Base-by-base conservation (phyloP, 2,888 invertebrate genomes). In the Oegoconia quadripuncta region DNA sequence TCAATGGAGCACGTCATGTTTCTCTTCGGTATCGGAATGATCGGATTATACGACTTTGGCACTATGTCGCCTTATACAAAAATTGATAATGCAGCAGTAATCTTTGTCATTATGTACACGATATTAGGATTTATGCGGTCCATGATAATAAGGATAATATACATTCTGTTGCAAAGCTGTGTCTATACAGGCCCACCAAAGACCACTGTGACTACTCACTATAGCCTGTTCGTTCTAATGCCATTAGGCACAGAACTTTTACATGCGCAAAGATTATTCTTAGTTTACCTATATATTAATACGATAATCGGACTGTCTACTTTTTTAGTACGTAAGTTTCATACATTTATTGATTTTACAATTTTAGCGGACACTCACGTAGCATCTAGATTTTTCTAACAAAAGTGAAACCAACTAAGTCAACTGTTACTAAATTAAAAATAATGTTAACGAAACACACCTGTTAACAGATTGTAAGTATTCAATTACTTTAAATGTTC, bases 41-140 rank as follows among this genome's bases (percentile, higher is more conserved):
- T 82, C 18, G 78, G 78, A 4, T 51, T 74, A 8, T 73, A 74
- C 36, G 81, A 83, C 47, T 75, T 74, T 35, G 71, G 67, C 1
- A 55, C 56, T 0, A 60, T 77, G 44, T 80, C 79, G 0, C 61
- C 76, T 0, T 73, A 51, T 34, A 77, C 67, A 1, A 74, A 75
- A 73, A 52, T 74, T 3, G 82, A 83, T 39, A 82, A 73, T 13
- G 74, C 79, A 2, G 64, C 74, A 1, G 46, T 81, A 0, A 51
- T 80, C 16, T 80, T 71, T 46, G 50, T 64, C 5, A 35, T 71
- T n/a, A 18, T 64, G 0, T 71, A 64, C 43, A 75, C 75, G n/a
- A 1, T 48, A 1, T 16, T 59, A 13, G 58, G 68, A 3, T 61
- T 79, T 6, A 37, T 70, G 6, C 68, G 76, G 39, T 78, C 80